Evolutionary conservation across 2,113 vertebrate species (phyloP).

Genomic region (Scopus umbretta): DNA sequence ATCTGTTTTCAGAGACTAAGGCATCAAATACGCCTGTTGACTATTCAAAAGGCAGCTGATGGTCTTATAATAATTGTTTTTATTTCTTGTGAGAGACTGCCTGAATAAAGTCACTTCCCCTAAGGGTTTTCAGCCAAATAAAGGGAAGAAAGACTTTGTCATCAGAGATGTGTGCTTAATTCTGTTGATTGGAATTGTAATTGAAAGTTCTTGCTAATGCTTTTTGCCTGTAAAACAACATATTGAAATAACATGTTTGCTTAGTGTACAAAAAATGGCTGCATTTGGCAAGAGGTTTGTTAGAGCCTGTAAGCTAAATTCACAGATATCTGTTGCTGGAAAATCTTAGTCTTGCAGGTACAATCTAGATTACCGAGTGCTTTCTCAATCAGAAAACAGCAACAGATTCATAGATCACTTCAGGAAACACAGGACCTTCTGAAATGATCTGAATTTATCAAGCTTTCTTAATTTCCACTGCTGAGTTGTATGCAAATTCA

Average conservation of each 20-base stretch:
- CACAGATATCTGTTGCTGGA: background rate
- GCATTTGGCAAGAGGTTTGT: background rate
- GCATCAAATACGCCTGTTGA: background rate
- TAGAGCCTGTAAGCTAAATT: background rate
- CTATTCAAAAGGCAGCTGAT: background rate
- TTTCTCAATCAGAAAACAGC: background rate
- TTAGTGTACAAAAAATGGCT: background rate
- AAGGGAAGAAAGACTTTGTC: background rate
- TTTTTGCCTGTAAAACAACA: background rate
- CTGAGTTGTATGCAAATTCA: background rate
- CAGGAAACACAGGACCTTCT: background rate
- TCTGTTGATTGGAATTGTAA: background rate
- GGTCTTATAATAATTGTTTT: background rate
- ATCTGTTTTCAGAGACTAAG: background rate
- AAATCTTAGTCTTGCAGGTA: background rate
- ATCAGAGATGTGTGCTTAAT: background rate
- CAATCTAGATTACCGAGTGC: background rate
- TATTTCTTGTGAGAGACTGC: background rate
- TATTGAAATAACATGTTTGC: background rate
- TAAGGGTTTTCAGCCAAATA: background rate
- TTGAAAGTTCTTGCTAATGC: background rate
- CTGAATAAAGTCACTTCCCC: background rate
- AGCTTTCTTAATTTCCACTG: background rate
- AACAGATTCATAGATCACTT: background rate
- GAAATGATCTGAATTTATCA: background rate